phyloP scores from a whole-genome alignment of 2,888 invertebrate genomes.

The Aelia acuminata region DNA sequence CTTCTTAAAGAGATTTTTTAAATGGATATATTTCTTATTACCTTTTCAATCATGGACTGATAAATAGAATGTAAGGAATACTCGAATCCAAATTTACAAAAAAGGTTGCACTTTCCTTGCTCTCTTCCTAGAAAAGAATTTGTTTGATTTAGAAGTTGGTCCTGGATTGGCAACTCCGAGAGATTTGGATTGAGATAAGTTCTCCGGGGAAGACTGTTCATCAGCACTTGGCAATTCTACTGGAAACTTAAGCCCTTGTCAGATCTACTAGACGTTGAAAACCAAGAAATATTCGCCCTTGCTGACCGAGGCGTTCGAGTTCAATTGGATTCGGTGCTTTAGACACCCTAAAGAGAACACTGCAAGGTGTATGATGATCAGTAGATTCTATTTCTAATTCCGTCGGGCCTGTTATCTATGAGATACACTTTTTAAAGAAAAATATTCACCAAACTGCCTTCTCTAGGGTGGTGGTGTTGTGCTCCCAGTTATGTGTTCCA shows the following conservation, averaged over 20 bases:
- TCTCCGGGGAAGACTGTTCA: constrained; percentile 1
- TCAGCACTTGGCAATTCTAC: neutral
- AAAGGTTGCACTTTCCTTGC: constrained; percentile 7
- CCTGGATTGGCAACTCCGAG: neutral
- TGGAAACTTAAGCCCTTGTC: constrained; percentile 14
- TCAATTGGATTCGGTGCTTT: constrained; percentile 1
- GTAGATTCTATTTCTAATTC: no score
- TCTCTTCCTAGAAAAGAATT: neutral
- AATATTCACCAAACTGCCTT: no score
- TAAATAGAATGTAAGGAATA: neutral
- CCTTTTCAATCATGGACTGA: neutral
- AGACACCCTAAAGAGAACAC: neutral
- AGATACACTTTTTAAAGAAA: no score
- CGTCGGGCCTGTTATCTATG: no score
- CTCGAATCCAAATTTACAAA: neutral
- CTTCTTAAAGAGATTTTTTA: no score
- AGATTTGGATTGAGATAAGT: neutral
- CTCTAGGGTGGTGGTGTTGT: no score
- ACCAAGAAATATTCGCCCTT: constrained; percentile 14
- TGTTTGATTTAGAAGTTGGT: constrained; percentile 14
- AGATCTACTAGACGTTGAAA: constrained; percentile 3
- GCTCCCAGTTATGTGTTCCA: no score
- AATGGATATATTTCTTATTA: neutral
- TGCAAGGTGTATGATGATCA: no score
- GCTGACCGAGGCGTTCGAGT: neutral